These are phyloP conservation scores for Unio delphinus DNA, from an alignment of 2,888 invertebrate genomes.

Conservation along the genomic window DNA sequence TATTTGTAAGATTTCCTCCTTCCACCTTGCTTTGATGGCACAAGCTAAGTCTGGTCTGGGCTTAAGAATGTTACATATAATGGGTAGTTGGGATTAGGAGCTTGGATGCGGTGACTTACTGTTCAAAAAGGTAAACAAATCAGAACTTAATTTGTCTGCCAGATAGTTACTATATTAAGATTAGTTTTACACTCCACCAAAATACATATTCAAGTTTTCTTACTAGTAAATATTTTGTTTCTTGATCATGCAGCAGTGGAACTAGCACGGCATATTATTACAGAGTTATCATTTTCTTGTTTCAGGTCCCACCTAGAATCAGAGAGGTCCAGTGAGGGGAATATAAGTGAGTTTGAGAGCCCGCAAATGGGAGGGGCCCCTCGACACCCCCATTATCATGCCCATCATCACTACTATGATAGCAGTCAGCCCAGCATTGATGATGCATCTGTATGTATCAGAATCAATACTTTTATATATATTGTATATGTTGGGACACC, in stretches of 20 bases:
- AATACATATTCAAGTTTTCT: too few relatives aligned
- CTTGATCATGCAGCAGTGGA: too few relatives aligned
- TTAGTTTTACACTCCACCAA: background rate
- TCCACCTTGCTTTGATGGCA: too few relatives aligned
- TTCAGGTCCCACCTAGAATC: conserved; percentile 37
- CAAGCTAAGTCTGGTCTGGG: too few relatives aligned
- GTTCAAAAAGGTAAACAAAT: too few relatives aligned
- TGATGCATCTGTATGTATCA: conserved; percentile 53
- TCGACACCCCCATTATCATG: conserved; percentile 18
- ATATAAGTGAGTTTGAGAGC: conserved; percentile 58
- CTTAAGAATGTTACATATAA: too few relatives aligned
- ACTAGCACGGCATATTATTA: too few relatives aligned
- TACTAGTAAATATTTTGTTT: too few relatives aligned
- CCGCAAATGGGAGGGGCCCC: conserved; percentile 31
- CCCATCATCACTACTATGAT: conserved; percentile 46
- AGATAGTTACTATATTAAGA: background rate
- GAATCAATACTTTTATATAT: background rate
- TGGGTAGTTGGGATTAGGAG: too few relatives aligned
- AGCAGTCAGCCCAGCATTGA: conserved; percentile 58
- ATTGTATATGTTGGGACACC: too few relatives aligned
- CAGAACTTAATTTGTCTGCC: too few relatives aligned
- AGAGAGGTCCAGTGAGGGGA: conserved; percentile 41
- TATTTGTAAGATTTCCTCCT: background rate
- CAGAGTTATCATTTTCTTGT: background rate
- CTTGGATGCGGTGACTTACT: too few relatives aligned